phyloP scores from a whole-genome alignment of 2,888 invertebrate genomes.

The Cerceris ruficornis region DNA sequence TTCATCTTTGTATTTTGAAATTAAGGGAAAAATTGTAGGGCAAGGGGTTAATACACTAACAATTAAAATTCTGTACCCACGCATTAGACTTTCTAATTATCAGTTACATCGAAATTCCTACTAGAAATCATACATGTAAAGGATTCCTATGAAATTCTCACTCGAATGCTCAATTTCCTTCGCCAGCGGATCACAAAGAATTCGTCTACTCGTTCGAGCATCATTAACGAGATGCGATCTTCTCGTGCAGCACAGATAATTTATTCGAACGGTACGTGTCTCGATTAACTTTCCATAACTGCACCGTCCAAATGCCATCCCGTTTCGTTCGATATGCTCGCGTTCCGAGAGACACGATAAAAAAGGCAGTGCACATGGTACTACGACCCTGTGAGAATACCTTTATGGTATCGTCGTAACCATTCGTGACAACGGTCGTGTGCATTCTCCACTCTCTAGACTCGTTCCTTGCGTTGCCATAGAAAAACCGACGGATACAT shows the following conservation, averaged over 20 bases:
- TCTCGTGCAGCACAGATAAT: neutral
- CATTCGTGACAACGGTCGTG: conserved; percentile 17
- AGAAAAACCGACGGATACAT: conserved; percentile 30
- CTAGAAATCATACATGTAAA: too few species aligned
- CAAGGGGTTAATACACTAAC: too few species aligned
- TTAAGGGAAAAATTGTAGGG: too few species aligned
- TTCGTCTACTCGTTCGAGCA: too few species aligned
- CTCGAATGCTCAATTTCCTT: too few species aligned
- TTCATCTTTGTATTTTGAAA: too few species aligned
- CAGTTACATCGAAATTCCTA: too few species aligned
- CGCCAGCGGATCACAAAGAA: too few species aligned
- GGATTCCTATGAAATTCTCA: too few species aligned
- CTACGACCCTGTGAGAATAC: conserved; percentile 5
- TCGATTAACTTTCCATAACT: conserved; percentile 2
- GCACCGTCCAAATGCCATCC: neutral
- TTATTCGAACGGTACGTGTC: neutral
- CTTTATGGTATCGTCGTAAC: conserved; percentile 22
- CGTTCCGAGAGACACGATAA: neutral
- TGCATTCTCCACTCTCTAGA: conserved; percentile 18
- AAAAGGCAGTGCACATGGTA: conserved; percentile 12
- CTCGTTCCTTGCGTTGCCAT: conserved; percentile 22
- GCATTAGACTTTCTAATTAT: too few species aligned
- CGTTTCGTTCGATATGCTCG: neutral
- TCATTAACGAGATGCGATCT: too few species aligned
- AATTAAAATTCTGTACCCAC: too few species aligned